Base-by-base conservation (phyloP, 2,113 vertebrate genomes). In the Esox niger region DNA sequence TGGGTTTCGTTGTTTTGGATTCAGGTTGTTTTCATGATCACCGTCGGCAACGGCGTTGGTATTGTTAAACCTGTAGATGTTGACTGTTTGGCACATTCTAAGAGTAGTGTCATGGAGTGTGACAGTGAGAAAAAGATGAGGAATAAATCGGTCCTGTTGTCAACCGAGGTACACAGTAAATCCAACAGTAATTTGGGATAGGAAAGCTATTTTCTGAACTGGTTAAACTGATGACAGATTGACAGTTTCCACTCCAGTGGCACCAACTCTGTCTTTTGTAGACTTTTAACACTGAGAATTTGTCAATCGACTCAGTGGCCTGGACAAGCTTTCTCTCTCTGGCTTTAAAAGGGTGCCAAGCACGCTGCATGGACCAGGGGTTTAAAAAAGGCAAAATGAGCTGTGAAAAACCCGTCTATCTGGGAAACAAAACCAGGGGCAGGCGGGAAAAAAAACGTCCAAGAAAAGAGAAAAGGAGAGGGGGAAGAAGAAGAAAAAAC, bases 271-370 rank as follows among this genome's bases (percentile, higher is more conserved):
- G 27, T 76, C 86, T 88, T 90, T 87, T 88, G 81, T 88, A 84
- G 73, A 82, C 79, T 87, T 83, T 81, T 75, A 82, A 84, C 78
- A 83, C 84, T 83, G 79, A 72, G 80, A 87, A 85, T 87, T 88
- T 84, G 84, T 91, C 88, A 89, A 89, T 91, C 79, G 87, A 88
- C 79, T 89, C 88, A 87, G 82, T 88, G 88, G 89, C 82, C 87
- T 88, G 86, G 85, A 89, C 88, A 87, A 83, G 79, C 79, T 79
- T 84, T 84, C 77, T 70, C 86, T 89, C 86, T 85, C 62, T 70
- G 64, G 77, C 79, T 89, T 91, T 87, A 84, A 83, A 88, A 85
- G 31, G 79, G 80, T 88, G 85, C 86, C 86, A 90, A 82, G 81
- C 80, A 62, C 88, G 84, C 82, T 84, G 82, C 82, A 76, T 65